A percentile compares a stretch with the other conserved stretches of the same genome.
Conservation (phyloP, 2,888 invertebrate species). For the Drosophila birchii region DNA sequence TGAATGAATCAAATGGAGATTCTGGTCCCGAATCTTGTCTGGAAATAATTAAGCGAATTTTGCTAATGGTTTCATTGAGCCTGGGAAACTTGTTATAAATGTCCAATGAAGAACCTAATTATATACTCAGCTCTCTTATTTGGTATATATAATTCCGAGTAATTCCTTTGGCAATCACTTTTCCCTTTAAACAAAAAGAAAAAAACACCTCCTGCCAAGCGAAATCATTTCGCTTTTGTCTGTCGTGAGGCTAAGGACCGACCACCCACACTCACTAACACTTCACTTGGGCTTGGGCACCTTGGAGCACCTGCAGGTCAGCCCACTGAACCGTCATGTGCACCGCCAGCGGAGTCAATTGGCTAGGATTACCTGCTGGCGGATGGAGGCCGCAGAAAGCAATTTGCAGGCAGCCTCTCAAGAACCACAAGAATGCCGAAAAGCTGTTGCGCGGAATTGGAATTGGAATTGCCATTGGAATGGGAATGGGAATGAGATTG, state of each 20-base stretch:
- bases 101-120: too few species aligned
- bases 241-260: conserved; percentile 10
- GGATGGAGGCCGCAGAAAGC: conserved; percentile 44
- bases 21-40: not conserved
- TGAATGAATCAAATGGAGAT: conserved; percentile 20
- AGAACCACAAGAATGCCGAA: conserved; percentile 70
- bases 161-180: not conserved
- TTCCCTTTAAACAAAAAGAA: not conserved
- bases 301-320: conserved; percentile 31
- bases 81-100: not conserved
- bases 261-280: conserved; percentile 23
- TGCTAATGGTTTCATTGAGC: conserved; percentile 1
- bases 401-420: conserved; percentile 64
- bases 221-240: conserved; percentile 7
- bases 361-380: conserved; percentile 14
- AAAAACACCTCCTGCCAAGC: not conserved
- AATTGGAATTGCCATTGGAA: conserved; percentile 35
- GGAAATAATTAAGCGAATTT: conserved; percentile 21
- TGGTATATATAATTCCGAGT: not conserved
- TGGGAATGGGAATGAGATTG: conserved; percentile 29
- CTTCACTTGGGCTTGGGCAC: not conserved
- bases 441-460: conserved; percentile 36
- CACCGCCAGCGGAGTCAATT: conserved; percentile 18
- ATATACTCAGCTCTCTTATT: too few species aligned
- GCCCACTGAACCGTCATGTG: conserved; percentile 26